Base-by-base conservation (phyloP, 1,140 invertebrate species). In the Euschistus heros region DNA sequence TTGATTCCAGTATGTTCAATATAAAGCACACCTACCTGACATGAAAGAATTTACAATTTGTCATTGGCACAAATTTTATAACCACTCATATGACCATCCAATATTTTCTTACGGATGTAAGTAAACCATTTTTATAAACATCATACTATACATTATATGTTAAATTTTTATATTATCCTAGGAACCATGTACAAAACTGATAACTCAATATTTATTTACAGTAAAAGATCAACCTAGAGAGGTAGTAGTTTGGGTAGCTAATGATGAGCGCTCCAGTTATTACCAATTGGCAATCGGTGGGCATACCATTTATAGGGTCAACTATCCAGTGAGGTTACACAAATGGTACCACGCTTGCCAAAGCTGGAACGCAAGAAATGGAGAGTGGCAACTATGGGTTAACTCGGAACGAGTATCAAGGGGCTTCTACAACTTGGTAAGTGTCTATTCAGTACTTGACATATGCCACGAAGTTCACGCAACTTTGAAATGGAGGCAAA, bases 351-450 rank as follows among this genome's bases (percentile, higher is more conserved):
- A 91, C 74, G 83, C 86, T 15, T 91, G 88, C 71, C 84, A 88
- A 70, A 89, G 87, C 63, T 91, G 88, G 88, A 91, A 90, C 73
- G 87, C 87, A 27, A 85, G 84, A 70, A 88, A 87, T 14, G 88
- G 88, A 52, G 88, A 91, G 75, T 91, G 88, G 88, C 88, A 90
- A 76, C 83, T 90, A 63, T 91, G 88, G 87, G 83, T 91, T 54
- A 88, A 90, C 74, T 83, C 84, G 27, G 88, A 90, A 73, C 79
- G 88, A 68, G 86, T 90, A 26, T 88, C 88, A 66, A 80, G 88
- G 72, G 88, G 88, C 62, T 90, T 88, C 75, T 84, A 90, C 75
- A 90, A 90, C 74, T 81, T 87, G 77, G 88, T 90, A 77, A 85
- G 83, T 37, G 10, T 37, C 8, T 37, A 37, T 37, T 37, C 13